These are phyloP conservation scores for Sylvicola cinctus DNA, from an alignment of 2,888 invertebrate genomes.

Conservation along the genomic window DNA sequence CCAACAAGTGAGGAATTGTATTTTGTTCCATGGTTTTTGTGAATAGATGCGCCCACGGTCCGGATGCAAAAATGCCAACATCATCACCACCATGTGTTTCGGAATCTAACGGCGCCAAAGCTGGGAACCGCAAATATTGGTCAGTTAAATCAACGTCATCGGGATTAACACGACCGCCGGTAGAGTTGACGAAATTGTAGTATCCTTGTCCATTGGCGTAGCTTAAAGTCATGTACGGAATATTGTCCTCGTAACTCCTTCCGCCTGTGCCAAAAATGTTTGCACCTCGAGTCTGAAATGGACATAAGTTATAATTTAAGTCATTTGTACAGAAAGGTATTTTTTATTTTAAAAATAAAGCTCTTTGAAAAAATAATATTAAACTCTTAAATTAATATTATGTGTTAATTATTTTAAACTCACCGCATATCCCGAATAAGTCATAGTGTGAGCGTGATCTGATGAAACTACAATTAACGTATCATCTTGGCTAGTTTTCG, in stretches of 20 bases:
- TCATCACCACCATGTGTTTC: constrained; percentile 67
- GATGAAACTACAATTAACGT: constrained; percentile 65
- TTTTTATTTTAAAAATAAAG: no score
- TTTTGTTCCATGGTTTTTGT: constrained; percentile 61
- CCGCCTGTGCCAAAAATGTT: constrained; percentile 23
- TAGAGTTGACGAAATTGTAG: constrained; percentile 11
- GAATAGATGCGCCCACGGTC: constrained; percentile 64
- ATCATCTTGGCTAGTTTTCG: constrained; percentile 38
- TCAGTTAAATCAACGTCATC: constrained; percentile 11
- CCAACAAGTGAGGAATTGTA: constrained; percentile 54
- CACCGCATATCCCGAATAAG: constrained; percentile 47
- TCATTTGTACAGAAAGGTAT: no score
- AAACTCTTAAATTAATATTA: not conserved
- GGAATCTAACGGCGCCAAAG: constrained; percentile 33
- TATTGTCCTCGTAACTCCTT: constrained; percentile 28
- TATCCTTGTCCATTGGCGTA: constrained; percentile 59
- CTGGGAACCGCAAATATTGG: constrained; percentile 28
- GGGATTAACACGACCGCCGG: constrained; percentile 16
- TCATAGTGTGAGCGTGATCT: constrained; percentile 63
- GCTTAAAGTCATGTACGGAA: constrained; percentile 44
- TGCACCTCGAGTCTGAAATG: constrained; percentile 26
- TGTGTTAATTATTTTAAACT: constrained; percentile 3
- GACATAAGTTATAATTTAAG: no score
- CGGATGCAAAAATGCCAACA: constrained; percentile 53
- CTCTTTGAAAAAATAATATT: not conserved